Evolutionary conservation across 2,797 vertebrate species (phyloP).

Genomic region (Anas bernieri): DNA sequence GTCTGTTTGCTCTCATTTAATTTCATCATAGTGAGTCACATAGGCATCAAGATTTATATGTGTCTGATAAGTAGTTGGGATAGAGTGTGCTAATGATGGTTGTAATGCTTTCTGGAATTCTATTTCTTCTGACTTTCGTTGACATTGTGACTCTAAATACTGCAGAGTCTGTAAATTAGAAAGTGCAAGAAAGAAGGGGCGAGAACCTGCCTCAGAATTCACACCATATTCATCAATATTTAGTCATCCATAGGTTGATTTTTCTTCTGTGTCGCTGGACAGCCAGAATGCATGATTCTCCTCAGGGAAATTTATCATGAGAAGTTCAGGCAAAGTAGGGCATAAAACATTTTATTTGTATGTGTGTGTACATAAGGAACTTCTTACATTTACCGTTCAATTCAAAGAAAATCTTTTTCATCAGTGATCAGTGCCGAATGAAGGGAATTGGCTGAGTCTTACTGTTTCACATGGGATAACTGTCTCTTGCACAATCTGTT

Average conservation of each 20-base stretch:
- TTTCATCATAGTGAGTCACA: slow-evolving; percentile 64
- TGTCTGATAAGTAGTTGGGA: slow-evolving; percentile 54
- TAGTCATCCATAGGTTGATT: slow-evolving; percentile 16
- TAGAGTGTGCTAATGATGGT: slow-evolving; percentile 53
- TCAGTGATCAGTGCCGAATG: not conserved
- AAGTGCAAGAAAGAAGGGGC: not conserved
- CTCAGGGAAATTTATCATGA: not conserved
- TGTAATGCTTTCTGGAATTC: slow-evolving; percentile 61
- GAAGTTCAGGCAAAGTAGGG: not conserved
- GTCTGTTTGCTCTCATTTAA: slow-evolving; percentile 50
- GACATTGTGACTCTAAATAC: slow-evolving; percentile 65
- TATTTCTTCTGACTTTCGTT: slow-evolving; percentile 67
- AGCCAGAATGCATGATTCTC: not conserved
- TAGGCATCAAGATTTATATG: slow-evolving; percentile 67
- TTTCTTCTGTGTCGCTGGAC: not conserved
- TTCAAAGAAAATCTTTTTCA: not conserved
- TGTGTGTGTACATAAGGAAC: not conserved
- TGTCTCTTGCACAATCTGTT: slow-evolving; percentile 46
- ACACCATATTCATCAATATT: not conserved
- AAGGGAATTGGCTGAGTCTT: not conserved
- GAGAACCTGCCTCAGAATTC: not conserved
- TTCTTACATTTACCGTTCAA: not conserved
- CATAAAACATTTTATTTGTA: not conserved
- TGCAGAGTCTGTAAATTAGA: slow-evolving; percentile 52
- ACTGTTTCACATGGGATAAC: not conserved